Evolutionary conservation across 2,797 vertebrate species (phyloP), one percentile per base, ranked within the genome.

Genomic region (Chelon auratus): DNA sequence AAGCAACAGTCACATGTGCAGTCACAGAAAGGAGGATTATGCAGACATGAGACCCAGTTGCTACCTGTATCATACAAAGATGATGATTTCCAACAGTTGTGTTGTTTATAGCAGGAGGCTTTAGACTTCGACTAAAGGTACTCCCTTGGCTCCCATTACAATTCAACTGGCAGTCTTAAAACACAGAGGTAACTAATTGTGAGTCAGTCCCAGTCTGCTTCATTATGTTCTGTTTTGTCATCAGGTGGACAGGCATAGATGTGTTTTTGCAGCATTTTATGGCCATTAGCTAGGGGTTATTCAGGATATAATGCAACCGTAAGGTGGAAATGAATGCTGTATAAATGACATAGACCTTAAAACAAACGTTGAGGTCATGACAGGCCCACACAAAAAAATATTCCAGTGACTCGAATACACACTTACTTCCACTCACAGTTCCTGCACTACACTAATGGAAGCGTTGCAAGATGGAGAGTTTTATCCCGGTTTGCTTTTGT

Each of bases 401-500:
- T 68, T 77, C 5, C 42, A 18, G 17, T 62, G 57, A 53, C 77
- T 85, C 82, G 87, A 88, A 89, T 70, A 78, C 69, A 61, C 54
- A 54, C 69, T 87, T 83, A 81, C 89, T 87, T 85, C 52, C 72
- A 64, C 76, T 88, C 66, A 48, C 51, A 62, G 52, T 71, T 75
- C 63, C 58, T 70, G 66, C 72, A 43, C 66, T n/a, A 56, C 42
- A 47, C 75, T 85, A 86, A 88, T 91, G 80, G 77, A 84, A 47
- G 51, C 54, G 24, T n/a, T 62, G 53, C 13, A 33, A 72, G 74
- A 89, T 70, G 64, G 51, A 60, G 67, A 74, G 68, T 61, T 81
- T 78, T 83, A 87, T 89, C 80, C 72, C 39, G n/a, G 42, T 86
- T 86, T 85, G 79, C 78, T 79, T 88, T 90, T 85, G 76, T 85